These are phyloP conservation scores for Unio pictorum DNA, from an alignment of 2,888 invertebrate genomes.

Conservation along the genomic window DNA sequence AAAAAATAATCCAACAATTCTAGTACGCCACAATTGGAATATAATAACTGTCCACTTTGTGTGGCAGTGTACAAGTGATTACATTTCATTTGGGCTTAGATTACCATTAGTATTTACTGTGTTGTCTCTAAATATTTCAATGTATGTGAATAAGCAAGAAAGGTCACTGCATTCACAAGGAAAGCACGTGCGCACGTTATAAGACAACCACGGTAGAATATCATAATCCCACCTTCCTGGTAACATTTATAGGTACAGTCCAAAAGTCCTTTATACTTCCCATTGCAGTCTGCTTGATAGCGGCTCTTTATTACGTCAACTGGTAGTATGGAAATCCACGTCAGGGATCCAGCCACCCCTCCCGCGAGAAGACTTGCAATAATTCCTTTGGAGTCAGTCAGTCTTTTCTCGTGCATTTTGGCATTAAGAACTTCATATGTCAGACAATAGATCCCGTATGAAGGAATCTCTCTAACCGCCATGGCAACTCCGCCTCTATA, in stretches of 20 bases:
- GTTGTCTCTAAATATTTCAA: constrained; percentile 37
- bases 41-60: not conserved
- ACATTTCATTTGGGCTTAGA: not conserved
- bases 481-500: constrained; percentile 68
- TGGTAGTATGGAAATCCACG: constrained; percentile 81
- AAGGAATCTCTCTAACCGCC: constrained; percentile 75
- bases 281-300: constrained; percentile 78
- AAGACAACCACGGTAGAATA: constrained; percentile 79
- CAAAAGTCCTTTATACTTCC: constrained; percentile 76
- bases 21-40: too few relatives aligned
- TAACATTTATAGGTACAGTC: constrained; percentile 77
- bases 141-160: constrained; percentile 71
- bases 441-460: constrained; percentile 78
- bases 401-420: constrained; percentile 28
- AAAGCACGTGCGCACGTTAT: constrained; percentile 79
- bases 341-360: constrained; percentile 75
- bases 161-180: constrained; percentile 79
- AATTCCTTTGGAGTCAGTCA: constrained; percentile 46
- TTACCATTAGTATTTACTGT: not conserved
- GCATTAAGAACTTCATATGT: constrained; percentile 74
- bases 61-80: not conserved
- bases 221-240: constrained; percentile 75
- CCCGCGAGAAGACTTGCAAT: constrained; percentile 65
- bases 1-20: too few relatives aligned
- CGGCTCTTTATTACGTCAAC: constrained; percentile 84